Conservation (phyloP, 2,888 invertebrate genomes). For the Rotaria socialis region DNA sequence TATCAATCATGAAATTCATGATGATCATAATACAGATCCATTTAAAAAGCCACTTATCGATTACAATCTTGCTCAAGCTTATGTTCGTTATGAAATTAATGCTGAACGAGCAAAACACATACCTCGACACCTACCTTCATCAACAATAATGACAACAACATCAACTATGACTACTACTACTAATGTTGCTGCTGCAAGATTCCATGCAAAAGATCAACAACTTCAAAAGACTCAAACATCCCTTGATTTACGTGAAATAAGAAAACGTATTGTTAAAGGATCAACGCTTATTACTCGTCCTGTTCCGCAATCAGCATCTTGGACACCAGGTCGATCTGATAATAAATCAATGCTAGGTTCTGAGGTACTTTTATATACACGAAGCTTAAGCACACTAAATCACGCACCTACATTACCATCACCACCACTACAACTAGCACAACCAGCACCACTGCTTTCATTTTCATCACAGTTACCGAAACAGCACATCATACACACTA, state of each 20-base stretch:
- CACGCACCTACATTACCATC: neutral
- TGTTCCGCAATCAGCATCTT: neutral
- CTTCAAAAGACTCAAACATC: neutral
- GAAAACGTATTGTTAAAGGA: slow-evolving; percentile 35
- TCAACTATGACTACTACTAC: neutral
- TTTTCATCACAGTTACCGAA: neutral
- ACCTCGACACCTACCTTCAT: neutral
- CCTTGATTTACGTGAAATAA: neutral
- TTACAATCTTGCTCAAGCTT: slow-evolving; percentile 22
- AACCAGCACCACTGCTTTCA: neutral
- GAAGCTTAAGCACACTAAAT: neutral
- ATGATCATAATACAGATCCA: neutral
- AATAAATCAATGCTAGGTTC: neutral
- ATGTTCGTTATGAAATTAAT: neutral
- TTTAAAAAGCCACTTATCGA: neutral
- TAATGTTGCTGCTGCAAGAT: too few relatives aligned
- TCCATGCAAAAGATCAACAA: neutral
- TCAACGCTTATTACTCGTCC: neutral
- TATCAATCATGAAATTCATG: neutral
- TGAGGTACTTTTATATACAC: neutral
- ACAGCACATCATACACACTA: neutral
- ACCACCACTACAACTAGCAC: neutral
- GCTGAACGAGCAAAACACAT: neutral
- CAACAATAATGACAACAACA: neutral
- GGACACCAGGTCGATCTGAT: neutral